Percentiles rank a stretch among this genome's conserved stretches.
phyloP scores from a whole-genome alignment of 2,888 invertebrate genomes.

The Catocala nupta region DNA sequence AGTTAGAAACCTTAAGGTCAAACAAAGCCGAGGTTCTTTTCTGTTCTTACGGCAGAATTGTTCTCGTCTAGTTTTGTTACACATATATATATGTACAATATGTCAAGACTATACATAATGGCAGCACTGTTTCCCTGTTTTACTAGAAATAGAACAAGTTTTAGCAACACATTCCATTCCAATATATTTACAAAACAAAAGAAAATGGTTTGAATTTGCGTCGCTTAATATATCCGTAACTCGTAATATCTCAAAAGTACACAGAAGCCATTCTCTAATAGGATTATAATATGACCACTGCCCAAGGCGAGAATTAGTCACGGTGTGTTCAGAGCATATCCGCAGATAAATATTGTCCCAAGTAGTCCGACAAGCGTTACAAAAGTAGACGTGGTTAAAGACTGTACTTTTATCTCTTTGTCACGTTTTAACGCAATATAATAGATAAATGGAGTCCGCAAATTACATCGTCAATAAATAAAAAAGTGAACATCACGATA shows the following conservation, averaged over 20 bases:
- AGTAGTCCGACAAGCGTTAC: constrained; percentile 63
- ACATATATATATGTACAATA: too few relatives aligned
- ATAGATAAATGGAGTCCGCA: constrained; percentile 37
- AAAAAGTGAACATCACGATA: constrained; percentile 54
- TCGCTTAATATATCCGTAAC: constrained; percentile 10
- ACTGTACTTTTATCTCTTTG: constrained; percentile 35
- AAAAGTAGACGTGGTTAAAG: constrained; percentile 49
- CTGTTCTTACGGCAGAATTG: too few relatives aligned
- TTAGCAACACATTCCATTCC: constrained; percentile 17
- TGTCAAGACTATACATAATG: too few relatives aligned
- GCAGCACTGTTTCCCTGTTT: constrained; percentile 3
- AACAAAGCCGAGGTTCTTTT: too few relatives aligned
- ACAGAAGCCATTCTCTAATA: constrained; percentile 46
- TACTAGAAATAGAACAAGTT: constrained; percentile 17
- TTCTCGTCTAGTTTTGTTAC: too few relatives aligned
- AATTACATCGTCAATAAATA: constrained; percentile 46
- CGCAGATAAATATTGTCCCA: constrained; percentile 72
- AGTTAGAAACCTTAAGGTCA: too few relatives aligned
- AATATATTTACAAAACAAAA: constrained; percentile 25
- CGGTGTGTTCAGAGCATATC: constrained; percentile 61
- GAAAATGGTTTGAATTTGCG: constrained; percentile 13
- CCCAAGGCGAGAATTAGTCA: constrained; percentile 63
- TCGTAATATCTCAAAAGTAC: constrained; percentile 15
- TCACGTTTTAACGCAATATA: constrained; percentile 46
- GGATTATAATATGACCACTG: constrained; percentile 50